Conservation (phyloP, 2,888 invertebrate genomes). For the Drosophila prostipennis region DNA sequence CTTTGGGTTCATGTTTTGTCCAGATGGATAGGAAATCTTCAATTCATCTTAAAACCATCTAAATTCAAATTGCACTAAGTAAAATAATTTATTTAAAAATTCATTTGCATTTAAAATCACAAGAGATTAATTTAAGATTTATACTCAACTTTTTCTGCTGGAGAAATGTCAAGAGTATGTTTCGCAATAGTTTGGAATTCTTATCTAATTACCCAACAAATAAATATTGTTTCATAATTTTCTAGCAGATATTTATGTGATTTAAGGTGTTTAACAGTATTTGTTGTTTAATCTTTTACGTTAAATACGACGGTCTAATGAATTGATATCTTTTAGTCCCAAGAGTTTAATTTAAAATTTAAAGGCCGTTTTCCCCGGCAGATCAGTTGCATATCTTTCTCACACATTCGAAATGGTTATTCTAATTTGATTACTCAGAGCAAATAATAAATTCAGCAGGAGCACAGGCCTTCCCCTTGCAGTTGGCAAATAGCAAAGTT, state of each 20-base stretch:
- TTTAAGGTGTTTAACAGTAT: too few species aligned
- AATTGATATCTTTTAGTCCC: not conserved
- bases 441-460: slow-evolving; percentile 35
- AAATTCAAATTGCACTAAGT: not conserved
- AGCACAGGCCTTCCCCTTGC: slow-evolving; percentile 5
- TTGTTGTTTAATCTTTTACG: too few species aligned
- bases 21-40: not conserved
- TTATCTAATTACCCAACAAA: not conserved
- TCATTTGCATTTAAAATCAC: not conserved
- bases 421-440: slow-evolving; percentile 17
- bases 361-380: not conserved
- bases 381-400: not conserved
- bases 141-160: not conserved
- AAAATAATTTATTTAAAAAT: not conserved
- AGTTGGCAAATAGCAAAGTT: slow-evolving; percentile 56
- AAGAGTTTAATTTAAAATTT: not conserved
- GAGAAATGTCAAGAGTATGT: too few species aligned
- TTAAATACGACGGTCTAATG: too few species aligned
- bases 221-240: not conserved
- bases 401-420: not conserved
- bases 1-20: not conserved
- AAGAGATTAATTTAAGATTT: not conserved
- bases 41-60: too few species aligned
- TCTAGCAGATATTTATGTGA: not conserved
- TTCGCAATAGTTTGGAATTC: not conserved